A percentile compares a stretch with the other conserved stretches of the same genome.
These are phyloP conservation scores for Agrypnia vestita DNA, from an alignment of 1,140 invertebrate genomes.

Conservation along the genomic window DNA sequence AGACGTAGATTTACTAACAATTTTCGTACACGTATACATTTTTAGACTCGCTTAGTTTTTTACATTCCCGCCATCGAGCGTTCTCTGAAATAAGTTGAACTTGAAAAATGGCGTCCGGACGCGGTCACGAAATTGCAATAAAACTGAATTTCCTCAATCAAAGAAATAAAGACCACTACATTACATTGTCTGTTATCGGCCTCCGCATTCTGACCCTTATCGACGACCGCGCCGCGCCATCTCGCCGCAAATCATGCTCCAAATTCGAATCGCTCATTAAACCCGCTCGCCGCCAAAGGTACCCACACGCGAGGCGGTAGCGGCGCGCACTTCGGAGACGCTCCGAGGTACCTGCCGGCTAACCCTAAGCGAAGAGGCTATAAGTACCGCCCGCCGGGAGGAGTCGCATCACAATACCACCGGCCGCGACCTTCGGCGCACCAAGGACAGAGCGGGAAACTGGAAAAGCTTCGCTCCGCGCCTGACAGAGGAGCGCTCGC, in stretches of 20 bases:
- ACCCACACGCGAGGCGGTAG: not conserved
- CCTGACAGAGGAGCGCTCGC: too few relatives aligned
- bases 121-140: too few relatives aligned
- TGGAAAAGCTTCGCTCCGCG: not conserved
- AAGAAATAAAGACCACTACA: too few relatives aligned
- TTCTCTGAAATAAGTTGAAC: too few relatives aligned
- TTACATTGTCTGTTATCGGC: too few relatives aligned
- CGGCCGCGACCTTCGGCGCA: slow-evolving; percentile 14
- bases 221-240: not conserved
- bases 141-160: too few relatives aligned
- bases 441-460: slow-evolving; percentile 14
- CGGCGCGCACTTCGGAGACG: not conserved
- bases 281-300: not conserved
- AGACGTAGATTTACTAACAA: too few relatives aligned
- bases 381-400: slow-evolving; percentile 12
- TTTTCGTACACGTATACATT: too few relatives aligned
- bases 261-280: slow-evolving; percentile 16
- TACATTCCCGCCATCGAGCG: too few relatives aligned
- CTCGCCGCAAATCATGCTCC: not conserved
- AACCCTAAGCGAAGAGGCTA: slow-evolving; percentile 5
- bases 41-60: too few relatives aligned
- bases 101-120: too few relatives aligned
- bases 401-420: not conserved
- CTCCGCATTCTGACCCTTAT: too few relatives aligned
- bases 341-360: not conserved